These are phyloP conservation scores for Scaptomyza pallida DNA, from an alignment of 1,140 invertebrate genomes.

Conservation along the genomic window DNA sequence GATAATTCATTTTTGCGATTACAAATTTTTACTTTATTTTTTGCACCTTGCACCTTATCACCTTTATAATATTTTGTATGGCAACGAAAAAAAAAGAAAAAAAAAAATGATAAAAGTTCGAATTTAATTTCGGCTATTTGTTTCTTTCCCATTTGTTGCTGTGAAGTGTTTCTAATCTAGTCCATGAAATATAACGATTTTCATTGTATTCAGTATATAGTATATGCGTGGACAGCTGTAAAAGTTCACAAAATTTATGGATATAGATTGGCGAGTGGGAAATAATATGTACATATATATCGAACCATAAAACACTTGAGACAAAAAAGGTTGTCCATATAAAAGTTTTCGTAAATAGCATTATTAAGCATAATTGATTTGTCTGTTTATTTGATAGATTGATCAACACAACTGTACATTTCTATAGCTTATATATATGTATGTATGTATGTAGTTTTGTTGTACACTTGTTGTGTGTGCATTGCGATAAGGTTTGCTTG, in stretches of 20 bases:
- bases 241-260: slow-evolving; percentile 38
- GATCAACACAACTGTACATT: slow-evolving; percentile 3
- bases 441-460: not conserved
- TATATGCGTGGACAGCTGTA: slow-evolving; percentile 51
- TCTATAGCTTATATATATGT: slow-evolving; percentile 13
- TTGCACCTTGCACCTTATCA: slow-evolving; percentile 55
- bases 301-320: slow-evolving; percentile 56
- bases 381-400: slow-evolving; percentile 44
- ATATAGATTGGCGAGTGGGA: slow-evolving; percentile 39
- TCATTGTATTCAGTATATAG: too few species aligned
- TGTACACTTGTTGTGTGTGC: slow-evolving; percentile 12
- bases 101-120: slow-evolving; percentile 12
- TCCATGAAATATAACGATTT: not conserved
- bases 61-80: not conserved
- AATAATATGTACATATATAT: slow-evolving; percentile 26
- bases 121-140: not conserved
- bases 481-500: slow-evolving; percentile 55
- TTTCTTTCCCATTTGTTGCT: not conserved
- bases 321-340: slow-evolving; percentile 45
- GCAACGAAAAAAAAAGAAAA: not conserved
- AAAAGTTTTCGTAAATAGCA: slow-evolving; percentile 47
- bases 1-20: slow-evolving; percentile 52
- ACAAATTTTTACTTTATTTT: slow-evolving; percentile 53
- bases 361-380: slow-evolving; percentile 80
- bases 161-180: slow-evolving; percentile 62